These are phyloP conservation scores for Petrolisthes cinctipes DNA, from an alignment of 2,888 invertebrate species.

Conservation along the genomic window DNA sequence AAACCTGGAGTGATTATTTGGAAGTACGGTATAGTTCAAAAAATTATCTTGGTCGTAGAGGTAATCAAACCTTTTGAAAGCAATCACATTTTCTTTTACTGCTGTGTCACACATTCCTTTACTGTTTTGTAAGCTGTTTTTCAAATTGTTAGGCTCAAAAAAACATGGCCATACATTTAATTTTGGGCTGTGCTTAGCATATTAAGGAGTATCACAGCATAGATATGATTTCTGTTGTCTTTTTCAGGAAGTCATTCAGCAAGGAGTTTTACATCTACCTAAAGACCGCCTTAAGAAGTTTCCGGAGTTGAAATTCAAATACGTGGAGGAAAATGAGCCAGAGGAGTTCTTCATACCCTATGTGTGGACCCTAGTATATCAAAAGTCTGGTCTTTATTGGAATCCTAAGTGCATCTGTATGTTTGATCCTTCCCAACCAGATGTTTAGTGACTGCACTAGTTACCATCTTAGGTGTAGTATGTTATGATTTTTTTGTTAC, in stretches of 20 bases:
- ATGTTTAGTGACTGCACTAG: slow-evolving; percentile 23
- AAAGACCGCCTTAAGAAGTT: slow-evolving; percentile 82
- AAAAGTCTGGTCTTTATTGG: slow-evolving; percentile 74
- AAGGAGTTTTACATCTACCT: slow-evolving; percentile 64
- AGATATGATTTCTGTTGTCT: neutral
- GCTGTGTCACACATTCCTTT: too few species aligned
- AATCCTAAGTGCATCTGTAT: slow-evolving; percentile 70
- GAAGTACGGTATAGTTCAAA: too few species aligned
- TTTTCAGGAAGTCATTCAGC: slow-evolving; percentile 62
- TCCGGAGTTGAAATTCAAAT: slow-evolving; percentile 97
- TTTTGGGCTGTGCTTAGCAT: neutral
- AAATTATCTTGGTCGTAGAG: too few species aligned
- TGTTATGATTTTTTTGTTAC: slow-evolving; percentile 1
- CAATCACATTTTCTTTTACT: too few species aligned
- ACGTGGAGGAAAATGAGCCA: slow-evolving; percentile 98
- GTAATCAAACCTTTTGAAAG: too few species aligned
- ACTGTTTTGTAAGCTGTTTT: too few species aligned
- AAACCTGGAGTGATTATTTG: too few species aligned
- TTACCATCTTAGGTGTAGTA: neutral
- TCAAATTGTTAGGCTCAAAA: too few species aligned
- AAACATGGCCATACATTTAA: too few species aligned
- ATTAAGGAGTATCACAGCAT: too few species aligned
- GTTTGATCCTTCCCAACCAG: slow-evolving; percentile 57
- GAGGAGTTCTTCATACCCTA: slow-evolving; percentile 99
- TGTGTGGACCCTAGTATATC: slow-evolving; percentile 91